Evolutionary conservation across 2,797 vertebrate genomes (phyloP), one percentile per base, ranked within the genome.

Genomic region (Crenichthys baileyi): DNA sequence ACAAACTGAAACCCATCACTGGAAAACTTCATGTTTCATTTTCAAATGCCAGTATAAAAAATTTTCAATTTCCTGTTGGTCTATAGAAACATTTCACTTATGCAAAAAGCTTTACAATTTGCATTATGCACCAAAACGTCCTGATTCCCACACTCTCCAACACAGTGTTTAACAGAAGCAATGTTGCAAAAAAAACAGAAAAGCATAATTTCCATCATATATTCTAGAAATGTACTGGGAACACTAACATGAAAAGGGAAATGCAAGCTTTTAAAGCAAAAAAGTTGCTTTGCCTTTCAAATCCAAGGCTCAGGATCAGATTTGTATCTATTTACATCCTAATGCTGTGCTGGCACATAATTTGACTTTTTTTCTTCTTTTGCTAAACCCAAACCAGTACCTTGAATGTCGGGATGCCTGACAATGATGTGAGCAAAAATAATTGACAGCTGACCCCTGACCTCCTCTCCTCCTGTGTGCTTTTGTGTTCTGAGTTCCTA

Each of bases 81-180:
- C 51, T 73, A 58, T 36, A 18, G 24, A 22, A 8, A 36, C 5
- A 77, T 93, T 94, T 94, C 76, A 84, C 80, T 93, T 83, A 93
- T 92, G 91, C 93, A 94, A 94, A 94, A 80, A 20, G 24, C 29
- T 11, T 76, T 22, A 0, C 16, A 2, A 93, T 94, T 94, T 94
- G 89, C 83, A 89, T 85, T 29, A 26, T 72, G 7, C 29, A n/a
- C 36, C 46, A 44, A 55, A 55, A 55, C 68, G 20, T 78, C 61
- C 41, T 26, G 24, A 65, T 71, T 56, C 41, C 3, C 24, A 65
- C 0, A 26, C 6, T 55, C 56, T 7, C 12, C 12, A n/a, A 51
- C 7, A 24, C 5, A n/a, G 5, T 44, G 22, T 22, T 9, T 29
- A 26, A 26, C 15, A n/a, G 8, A 58, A 53, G n/a, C 1, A 0